Evolutionary conservation across 2,797 vertebrate species (phyloP).

Genomic region (Oceanodroma leucorhoa): DNA sequence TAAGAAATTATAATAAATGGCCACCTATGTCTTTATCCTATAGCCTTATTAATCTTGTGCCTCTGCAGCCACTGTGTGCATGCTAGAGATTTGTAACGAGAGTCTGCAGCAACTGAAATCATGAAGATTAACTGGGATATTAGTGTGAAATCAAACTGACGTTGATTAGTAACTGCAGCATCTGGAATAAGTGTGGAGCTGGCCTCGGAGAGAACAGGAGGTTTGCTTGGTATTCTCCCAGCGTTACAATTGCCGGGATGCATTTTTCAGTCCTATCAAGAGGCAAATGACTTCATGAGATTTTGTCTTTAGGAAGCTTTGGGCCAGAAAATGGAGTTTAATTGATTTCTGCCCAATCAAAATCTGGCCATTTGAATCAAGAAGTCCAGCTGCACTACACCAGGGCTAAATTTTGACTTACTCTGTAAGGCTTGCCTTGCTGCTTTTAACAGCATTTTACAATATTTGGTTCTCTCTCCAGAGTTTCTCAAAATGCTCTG

Average conservation of each 20-base stretch:
- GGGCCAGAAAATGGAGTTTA: neutral
- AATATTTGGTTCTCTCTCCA: neutral
- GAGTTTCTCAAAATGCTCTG: neutral
- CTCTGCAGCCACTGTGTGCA: neutral
- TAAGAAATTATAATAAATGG: neutral
- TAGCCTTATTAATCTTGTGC: neutral
- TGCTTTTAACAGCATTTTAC: neutral
- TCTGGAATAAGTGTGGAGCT: neutral
- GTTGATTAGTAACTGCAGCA: neutral
- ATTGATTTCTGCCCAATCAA: neutral
- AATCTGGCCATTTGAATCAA: neutral
- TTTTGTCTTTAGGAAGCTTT: neutral
- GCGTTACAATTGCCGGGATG: accelerated
- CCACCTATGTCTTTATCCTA: neutral
- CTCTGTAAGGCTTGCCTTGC: neutral
- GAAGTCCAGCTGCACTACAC: neutral
- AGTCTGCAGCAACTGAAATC: neutral
- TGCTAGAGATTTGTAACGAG: neutral
- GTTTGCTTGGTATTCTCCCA: neutral
- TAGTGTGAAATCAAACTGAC: neutral
- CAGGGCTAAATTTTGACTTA: neutral
- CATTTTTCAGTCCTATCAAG: neutral
- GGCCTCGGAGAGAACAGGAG: neutral
- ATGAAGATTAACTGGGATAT: neutral
- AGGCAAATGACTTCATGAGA: neutral